phyloP scores from a whole-genome alignment of 1,140 invertebrate species.

The Brachionus rubens region DNA sequence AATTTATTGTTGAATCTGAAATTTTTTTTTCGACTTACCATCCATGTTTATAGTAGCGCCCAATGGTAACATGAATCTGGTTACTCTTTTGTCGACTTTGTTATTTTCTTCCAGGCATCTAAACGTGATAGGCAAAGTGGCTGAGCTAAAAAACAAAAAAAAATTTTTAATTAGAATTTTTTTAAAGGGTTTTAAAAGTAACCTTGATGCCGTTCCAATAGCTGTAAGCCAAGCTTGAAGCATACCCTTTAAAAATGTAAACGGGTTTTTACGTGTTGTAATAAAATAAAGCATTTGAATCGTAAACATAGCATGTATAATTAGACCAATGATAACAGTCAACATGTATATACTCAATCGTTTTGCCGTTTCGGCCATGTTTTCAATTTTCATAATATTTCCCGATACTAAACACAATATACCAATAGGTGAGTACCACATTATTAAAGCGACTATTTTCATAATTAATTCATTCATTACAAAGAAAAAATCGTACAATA shows the following conservation, averaged over 20 bases:
- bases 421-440: conserved; percentile 76
- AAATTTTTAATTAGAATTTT: conserved; percentile 53
- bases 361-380: conserved; percentile 24
- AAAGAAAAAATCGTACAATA: conserved; percentile 62
- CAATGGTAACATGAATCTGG: conserved; percentile 57
- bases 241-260: conserved; percentile 62
- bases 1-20: not conserved
- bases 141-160: conserved; percentile 83
- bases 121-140: conserved; percentile 79
- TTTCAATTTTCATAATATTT: conserved; percentile 63
- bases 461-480: conserved; percentile 63
- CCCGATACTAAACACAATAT: conserved; percentile 86
- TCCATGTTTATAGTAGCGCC: conserved; percentile 65
- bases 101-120: conserved; percentile 72
- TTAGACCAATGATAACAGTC: conserved; percentile 72
- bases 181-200: too few relatives aligned
- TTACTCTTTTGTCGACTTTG: conserved; percentile 48
- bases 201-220: conserved; percentile 54
- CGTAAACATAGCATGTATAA: conserved; percentile 82
- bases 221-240: conserved; percentile 64
- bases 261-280: conserved; percentile 62
- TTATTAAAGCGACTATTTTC: conserved; percentile 58
- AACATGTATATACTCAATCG: conserved; percentile 37
- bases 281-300: conserved; percentile 68
- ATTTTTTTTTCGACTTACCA: conserved; percentile 49